Evolutionary conservation across 2,888 invertebrate genomes (phyloP).

Genomic region (Pyrochroa serraticornis): DNA sequence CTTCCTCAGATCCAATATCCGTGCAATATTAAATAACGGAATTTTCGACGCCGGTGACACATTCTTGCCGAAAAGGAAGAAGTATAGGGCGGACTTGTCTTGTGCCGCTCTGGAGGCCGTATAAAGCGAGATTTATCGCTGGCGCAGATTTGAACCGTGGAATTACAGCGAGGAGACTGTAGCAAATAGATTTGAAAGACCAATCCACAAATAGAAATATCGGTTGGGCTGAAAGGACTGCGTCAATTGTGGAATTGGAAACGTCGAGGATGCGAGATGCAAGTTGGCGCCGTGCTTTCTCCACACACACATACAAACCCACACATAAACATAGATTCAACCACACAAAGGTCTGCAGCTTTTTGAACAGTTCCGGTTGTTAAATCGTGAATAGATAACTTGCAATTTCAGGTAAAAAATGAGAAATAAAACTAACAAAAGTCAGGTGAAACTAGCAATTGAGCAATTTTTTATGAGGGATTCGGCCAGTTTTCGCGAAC

Average conservation of each 20-base stretch:
- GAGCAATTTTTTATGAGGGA: too few relatives aligned
- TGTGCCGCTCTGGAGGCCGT: slow-evolving; percentile 36
- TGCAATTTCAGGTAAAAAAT: too few relatives aligned
- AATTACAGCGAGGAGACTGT: slow-evolving; percentile 50
- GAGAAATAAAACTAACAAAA: too few relatives aligned
- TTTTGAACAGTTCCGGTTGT: too few relatives aligned
- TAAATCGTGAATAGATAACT: too few relatives aligned
- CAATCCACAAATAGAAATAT: slow-evolving; percentile 53
- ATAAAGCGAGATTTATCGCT: slow-evolving; percentile 52
- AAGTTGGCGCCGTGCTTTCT: too few relatives aligned
- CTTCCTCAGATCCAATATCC: slow-evolving; percentile 15
- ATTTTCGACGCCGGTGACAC: slow-evolving; percentile 21
- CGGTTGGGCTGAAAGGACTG: slow-evolving; percentile 47
- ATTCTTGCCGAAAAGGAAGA: slow-evolving; percentile 23
- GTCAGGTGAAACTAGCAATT: too few relatives aligned
- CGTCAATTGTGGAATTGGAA: slow-evolving; percentile 38
- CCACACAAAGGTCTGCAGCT: too few relatives aligned
- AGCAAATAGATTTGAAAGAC: slow-evolving; percentile 51
- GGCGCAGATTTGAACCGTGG: slow-evolving; percentile 52
- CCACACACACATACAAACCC: too few relatives aligned
- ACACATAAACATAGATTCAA: too few relatives aligned
- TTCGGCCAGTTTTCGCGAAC: too few relatives aligned
- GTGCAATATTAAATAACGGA: slow-evolving; percentile 28
- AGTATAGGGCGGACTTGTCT: slow-evolving; percentile 24
- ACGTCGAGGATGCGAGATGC: slow-evolving; percentile 14